Evolutionary conservation across 2,113 vertebrate genomes (phyloP), one percentile per base, ranked within the genome.

Genomic region (Nothocercus julius): DNA sequence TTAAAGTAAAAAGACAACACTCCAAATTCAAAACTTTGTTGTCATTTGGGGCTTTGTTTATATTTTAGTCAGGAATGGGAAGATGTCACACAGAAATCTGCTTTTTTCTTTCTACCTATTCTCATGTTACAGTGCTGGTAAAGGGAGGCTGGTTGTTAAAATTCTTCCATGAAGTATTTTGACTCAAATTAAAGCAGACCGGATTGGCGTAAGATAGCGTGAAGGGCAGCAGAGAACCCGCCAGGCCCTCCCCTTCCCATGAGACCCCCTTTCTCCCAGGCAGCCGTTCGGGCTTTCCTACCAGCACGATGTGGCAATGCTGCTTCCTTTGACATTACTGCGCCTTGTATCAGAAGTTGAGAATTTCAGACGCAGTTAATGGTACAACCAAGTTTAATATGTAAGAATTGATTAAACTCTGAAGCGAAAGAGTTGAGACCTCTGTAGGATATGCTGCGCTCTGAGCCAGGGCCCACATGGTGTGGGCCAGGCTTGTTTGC

Each of bases 1-100:
- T 78, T 90, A 58, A 66, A 87, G 22, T n/a, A 34, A 95, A 96
- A 90, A 63, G 79, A 49, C 14, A 91, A 32, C 32, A 74, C 75
- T 85, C 34, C 44, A 82, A 51, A 83, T 34, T n/a, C 81, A 80
- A 9, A 27, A 4, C 28, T 66, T 81, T 90, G 2, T 74, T 54
- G 13, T 40, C 5, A 36, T 81, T 77, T 83, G 2, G 4, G 15
- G 5, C 47, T 92, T 83, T 82, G 27, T 19, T 76, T 83, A 42
- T 2, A 8, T 79, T 80, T 89, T 34, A 38, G 56, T 36, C 56
- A 6, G 5, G 8, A 4, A 3, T 32, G 14, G 5, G 4, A 15
- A 51, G 4, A 1, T 78, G 30, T 56, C 32, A 27, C 18, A 63
- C 11, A 51, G 8, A 7, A 75, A 34, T 38, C 7, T 28, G 4